These are phyloP conservation scores for Nesogale talazaci DNA, from an alignment of 2,113 vertebrate species.

Conservation along the genomic window DNA sequence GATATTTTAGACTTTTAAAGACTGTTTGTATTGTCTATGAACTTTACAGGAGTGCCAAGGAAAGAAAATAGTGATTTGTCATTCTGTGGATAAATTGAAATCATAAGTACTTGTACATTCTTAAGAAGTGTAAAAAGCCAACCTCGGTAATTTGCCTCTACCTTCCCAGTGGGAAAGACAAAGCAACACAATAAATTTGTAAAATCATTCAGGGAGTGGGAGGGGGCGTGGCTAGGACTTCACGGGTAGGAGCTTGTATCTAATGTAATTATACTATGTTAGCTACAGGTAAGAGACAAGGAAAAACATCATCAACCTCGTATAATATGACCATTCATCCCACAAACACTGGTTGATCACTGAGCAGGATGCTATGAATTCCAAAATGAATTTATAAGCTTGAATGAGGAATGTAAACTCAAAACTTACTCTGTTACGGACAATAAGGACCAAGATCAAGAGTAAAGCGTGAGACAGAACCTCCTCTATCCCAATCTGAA, in stretches of 20 bases:
- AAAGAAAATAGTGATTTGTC: slow-evolving; percentile 52
- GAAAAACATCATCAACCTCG: background rate
- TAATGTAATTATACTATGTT: background rate
- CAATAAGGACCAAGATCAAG: background rate
- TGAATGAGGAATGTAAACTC: slow-evolving; percentile 11
- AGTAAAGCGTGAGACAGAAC: background rate
- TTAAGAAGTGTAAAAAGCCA: background rate
- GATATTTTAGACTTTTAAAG: slow-evolving; percentile 59
- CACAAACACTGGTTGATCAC: background rate
- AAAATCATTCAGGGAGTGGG: background rate
- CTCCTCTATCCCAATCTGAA: background rate
- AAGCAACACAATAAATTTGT: background rate
- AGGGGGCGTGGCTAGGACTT: too few species aligned
- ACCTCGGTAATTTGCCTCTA: background rate
- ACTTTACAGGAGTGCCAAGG: slow-evolving; percentile 43
- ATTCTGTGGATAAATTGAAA: slow-evolving; percentile 61
- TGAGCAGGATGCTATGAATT: background rate
- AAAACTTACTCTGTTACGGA: too few species aligned
- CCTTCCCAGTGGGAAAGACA: background rate
- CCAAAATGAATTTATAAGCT: background rate
- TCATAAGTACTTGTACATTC: slow-evolving; percentile 32
- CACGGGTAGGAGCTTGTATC: background rate
- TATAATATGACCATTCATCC: background rate
- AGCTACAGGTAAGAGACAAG: background rate
- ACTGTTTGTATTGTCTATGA: slow-evolving; percentile 47